Base-by-base conservation (phyloP, 2,113 vertebrate genomes). In the Brachyistius frenatus region DNA sequence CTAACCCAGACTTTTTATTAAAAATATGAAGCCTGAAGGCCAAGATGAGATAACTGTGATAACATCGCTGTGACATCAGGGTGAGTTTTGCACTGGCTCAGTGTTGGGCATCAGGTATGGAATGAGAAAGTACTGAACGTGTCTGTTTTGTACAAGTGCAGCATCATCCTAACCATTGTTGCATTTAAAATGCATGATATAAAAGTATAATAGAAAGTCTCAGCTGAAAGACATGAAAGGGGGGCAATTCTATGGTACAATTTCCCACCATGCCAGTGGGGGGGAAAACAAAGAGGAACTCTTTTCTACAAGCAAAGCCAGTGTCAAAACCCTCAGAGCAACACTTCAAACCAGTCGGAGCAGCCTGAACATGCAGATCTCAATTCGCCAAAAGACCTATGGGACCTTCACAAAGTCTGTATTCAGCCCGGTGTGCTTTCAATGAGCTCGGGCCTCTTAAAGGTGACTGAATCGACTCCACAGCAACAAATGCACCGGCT, bases 401-500 rank as follows among this genome's bases (percentile, higher is more conserved):
- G 35, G 32, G 57, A 54, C 73, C 55, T 56, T 44, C 39, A 37
- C 33, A 36, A 53, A 53, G 30, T 30, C 50, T 32, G 49, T 9
- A 47, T 58, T 46, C 31, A 41, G 32, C 53, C 66, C 7, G 2
- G 15, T 65, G 62, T 53, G 61, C 68, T 74, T n/a, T 32, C 14
- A 66, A 39, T 64, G 13, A 60, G 41, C 11, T 78, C 41, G 23
- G 58, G 44, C 61, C 65, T 85, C 50, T 71, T 15, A 74, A 30
- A 78, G 35, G 75, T 3, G 11, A 47, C 65, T 32, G 52, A 58
- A 70, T 33, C 15, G 36, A 73, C 62, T 69, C 77, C 62, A 71
- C 47, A 35, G 62, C 53, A 83, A 78, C 78, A 76, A 73, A 85
- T 23, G 47, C 37, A 50, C 39, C 41, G 11, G 35, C 52, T 31